Percentiles rank a stretch among this genome's conserved stretches.
Evolutionary conservation across 2,113 vertebrate genomes (phyloP).

Genomic region (Nothoprocta pentlandii): DNA sequence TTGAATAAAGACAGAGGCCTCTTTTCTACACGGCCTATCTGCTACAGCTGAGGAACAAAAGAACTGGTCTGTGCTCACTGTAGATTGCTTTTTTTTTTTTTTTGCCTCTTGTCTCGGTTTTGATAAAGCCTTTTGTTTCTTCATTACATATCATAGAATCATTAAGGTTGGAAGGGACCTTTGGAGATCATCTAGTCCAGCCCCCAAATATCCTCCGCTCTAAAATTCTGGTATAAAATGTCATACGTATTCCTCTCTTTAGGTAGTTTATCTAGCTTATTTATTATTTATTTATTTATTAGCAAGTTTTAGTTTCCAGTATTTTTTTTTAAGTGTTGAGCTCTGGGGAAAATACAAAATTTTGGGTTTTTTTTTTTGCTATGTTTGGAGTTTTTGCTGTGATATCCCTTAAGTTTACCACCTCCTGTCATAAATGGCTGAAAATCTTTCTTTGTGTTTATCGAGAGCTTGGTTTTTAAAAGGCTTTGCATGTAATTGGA

Average conservation of each 20-base stretch:
- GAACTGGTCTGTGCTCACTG: not conserved
- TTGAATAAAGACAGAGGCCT: not conserved
- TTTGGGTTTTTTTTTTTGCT: not conserved
- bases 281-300: not conserved
- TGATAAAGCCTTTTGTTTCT: not conserved
- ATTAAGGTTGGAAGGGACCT: no score
- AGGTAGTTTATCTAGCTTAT: not conserved
- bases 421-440: not conserved
- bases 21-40: not conserved
- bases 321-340: not conserved
- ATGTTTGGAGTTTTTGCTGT: not conserved
- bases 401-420: not conserved
- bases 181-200: no score
- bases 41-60: not conserved
- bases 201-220: not conserved
- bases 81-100: not conserved
- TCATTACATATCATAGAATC: not conserved
- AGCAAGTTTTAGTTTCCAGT: not conserved
- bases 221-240: not conserved
- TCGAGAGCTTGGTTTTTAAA: not conserved
- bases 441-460: not conserved
- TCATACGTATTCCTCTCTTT: not conserved
- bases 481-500: rapidly evolving
- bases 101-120: not conserved
- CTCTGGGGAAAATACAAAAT: not conserved